Percentiles rank a stretch among this genome's conserved stretches.
These are phyloP conservation scores for Euura lappo DNA, from an alignment of 1,140 invertebrate species.

Conservation along the genomic window DNA sequence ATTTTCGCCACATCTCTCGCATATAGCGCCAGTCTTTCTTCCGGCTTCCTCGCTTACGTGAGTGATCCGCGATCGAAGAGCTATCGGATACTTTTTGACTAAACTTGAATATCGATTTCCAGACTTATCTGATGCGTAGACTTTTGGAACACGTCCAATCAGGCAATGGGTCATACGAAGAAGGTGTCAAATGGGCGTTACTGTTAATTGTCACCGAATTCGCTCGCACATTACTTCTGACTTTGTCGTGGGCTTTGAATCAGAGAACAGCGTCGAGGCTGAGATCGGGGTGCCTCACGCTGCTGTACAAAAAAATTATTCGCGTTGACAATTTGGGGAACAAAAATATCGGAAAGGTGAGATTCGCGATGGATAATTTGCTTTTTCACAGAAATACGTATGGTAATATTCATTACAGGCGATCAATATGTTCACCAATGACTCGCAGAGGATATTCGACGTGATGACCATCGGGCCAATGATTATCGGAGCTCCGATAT, in stretches of 20 bases:
- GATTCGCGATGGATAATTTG: slow-evolving; percentile 11
- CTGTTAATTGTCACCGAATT: slow-evolving; percentile 64
- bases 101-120: slow-evolving; percentile 21
- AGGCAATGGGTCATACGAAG: slow-evolving; percentile 43
- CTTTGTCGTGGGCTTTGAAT: slow-evolving; percentile 68
- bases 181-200: slow-evolving; percentile 63
- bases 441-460: slow-evolving; percentile 72
- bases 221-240: slow-evolving; percentile 64
- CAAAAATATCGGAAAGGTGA: slow-evolving; percentile 69
- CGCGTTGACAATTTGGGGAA: slow-evolving; percentile 63
- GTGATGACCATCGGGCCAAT: slow-evolving; percentile 67
- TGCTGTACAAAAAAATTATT: slow-evolving; percentile 72
- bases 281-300: slow-evolving; percentile 64
- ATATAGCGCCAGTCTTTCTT: slow-evolving; percentile 60
- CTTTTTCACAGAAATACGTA: slow-evolving; percentile 3
- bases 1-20: slow-evolving; percentile 61
- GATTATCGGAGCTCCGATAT: slow-evolving; percentile 69
- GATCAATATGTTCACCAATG: slow-evolving; percentile 73
- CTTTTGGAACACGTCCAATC: slow-evolving; percentile 62
- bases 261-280: slow-evolving; percentile 68
- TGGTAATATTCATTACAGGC: slow-evolving; percentile 57
- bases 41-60: slow-evolving; percentile 71
- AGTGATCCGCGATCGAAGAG: slow-evolving; percentile 35
- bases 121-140: slow-evolving; percentile 66
- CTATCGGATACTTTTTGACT: slow-evolving; percentile 14